A percentile compares a stretch with the other conserved stretches of the same genome.
These are phyloP conservation scores for Melanotaenia nigrans DNA, from an alignment of 2,797 vertebrate genomes.

Conservation along the genomic window DNA sequence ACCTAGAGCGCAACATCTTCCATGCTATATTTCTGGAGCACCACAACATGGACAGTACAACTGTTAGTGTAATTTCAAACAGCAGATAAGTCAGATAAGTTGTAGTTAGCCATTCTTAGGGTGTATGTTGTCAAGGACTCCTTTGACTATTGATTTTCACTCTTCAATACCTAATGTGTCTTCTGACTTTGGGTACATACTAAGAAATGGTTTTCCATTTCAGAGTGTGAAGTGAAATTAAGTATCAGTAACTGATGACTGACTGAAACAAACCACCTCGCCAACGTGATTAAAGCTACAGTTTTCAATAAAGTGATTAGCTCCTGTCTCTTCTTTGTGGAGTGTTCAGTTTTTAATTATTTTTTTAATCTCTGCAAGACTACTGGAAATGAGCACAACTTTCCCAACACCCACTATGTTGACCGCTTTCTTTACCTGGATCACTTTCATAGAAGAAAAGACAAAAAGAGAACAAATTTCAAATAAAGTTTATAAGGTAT, in stretches of 20 bases:
- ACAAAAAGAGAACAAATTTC: background rate
- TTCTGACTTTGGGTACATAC: slow-evolving; percentile 72
- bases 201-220: slow-evolving; percentile 56
- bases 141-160: slow-evolving; percentile 74
- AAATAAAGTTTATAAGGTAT: background rate
- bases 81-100: slow-evolving; percentile 29
- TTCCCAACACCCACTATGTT: background rate
- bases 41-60: background rate
- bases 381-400: slow-evolving; percentile 18
- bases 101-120: slow-evolving; percentile 63
- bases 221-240: slow-evolving; percentile 48
- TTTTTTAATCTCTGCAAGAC: slow-evolving; percentile 38
- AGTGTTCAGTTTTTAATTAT: slow-evolving; percentile 50
- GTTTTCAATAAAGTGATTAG: slow-evolving; percentile 58
- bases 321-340: slow-evolving; percentile 40
- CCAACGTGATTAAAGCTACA: slow-evolving; percentile 60
- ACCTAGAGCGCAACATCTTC: no score
- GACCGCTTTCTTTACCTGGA: background rate
- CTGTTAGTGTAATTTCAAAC: background rate
- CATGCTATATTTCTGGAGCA: background rate
- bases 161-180: slow-evolving; percentile 70
- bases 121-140: slow-evolving; percentile 56
- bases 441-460: background rate
- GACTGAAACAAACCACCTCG: slow-evolving; percentile 50
- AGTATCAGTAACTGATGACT: slow-evolving; percentile 59